Base-by-base conservation (phyloP, 1,140 invertebrate genomes). In the Nephotettix cincticeps region DNA sequence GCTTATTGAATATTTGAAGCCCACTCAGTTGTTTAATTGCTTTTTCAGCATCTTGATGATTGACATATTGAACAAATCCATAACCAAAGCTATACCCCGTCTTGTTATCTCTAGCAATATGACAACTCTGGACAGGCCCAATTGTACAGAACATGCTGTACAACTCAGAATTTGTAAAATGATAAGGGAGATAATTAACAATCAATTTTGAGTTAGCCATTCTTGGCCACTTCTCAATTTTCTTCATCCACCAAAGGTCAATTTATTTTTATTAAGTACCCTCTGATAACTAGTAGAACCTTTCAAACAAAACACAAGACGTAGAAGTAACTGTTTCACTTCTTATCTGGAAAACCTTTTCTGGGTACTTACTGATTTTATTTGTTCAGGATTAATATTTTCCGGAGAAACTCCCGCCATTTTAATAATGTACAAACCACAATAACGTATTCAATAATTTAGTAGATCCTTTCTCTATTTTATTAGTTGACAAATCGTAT, bases 11-110 rank as follows among this genome's bases (percentile, higher is more conserved):
- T 43, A 96, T 87, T 79, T 93, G 90, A 71, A 94, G 88, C 25
- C 95, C 95, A 82, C 97, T 97, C 71, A 97, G 85, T 6, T 90
- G 89, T 75, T 89, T 86, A 71, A 97, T 96, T 28, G 96, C 96
- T 76, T 89, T 87, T 45, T 87, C 82, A 25, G 95, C 95, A 84
- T 96, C 94, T 79, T 93, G 90, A 71, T 91, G 88, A 73, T 88
- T 90, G 28, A 89, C 85, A 81, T 94, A 98, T 80, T 97, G 96
- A 21, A 98, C 95, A 84, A 98, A 98, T 21, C 95, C 96, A 83
- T 97, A 98, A 17, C 96, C 96, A 81, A 94, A 98, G 81, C 94
- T 96, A 81, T 98, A 98, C 25, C 94, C 94, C 82, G 94, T 96
- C 86, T 93, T 91, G 77, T 91, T 91, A 78, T 96, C 93, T 79